Evolutionary conservation across 2,113 vertebrate genomes (phyloP).

Genomic region (Manacus vitellinus): DNA sequence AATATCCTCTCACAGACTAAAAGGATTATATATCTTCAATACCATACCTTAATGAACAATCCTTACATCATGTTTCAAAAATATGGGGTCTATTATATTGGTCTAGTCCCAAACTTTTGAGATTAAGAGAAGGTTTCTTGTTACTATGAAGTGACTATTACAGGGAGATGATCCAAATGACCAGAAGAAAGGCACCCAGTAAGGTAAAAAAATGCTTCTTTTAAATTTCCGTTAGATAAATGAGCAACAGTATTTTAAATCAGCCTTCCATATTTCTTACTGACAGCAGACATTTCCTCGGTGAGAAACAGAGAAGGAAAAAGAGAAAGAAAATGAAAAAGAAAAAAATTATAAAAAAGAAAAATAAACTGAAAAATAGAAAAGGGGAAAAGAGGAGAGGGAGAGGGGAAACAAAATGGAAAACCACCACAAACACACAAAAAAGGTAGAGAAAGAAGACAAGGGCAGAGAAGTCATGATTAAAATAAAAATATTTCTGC

Average conservation of each 20-base stretch:
- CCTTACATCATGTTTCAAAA: background rate
- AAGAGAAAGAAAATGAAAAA: rapidly evolving
- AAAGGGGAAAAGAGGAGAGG: too few relatives aligned
- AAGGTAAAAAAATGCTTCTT: background rate
- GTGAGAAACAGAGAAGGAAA: background rate
- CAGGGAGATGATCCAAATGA: background rate
- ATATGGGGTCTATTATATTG: background rate
- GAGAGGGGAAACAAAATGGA: background rate
- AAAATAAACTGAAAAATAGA: rapidly evolving
- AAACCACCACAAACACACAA: background rate
- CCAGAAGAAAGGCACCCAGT: background rate
- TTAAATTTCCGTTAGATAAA: background rate
- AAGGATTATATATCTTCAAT: background rate
- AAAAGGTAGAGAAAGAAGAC: background rate
- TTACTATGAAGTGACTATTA: background rate
- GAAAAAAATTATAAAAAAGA: too few relatives aligned
- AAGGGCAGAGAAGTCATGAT: background rate
- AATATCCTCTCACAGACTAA: background rate
- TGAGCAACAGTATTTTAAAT: background rate
- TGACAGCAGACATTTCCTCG: background rate
- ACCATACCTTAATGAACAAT: background rate
- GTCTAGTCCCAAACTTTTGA: background rate
- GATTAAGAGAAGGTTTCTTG: background rate
- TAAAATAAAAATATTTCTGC: background rate
- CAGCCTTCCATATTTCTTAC: background rate